Base-by-base conservation (phyloP, 2,797 vertebrate species). In the Darevskia nairensis region DNA sequence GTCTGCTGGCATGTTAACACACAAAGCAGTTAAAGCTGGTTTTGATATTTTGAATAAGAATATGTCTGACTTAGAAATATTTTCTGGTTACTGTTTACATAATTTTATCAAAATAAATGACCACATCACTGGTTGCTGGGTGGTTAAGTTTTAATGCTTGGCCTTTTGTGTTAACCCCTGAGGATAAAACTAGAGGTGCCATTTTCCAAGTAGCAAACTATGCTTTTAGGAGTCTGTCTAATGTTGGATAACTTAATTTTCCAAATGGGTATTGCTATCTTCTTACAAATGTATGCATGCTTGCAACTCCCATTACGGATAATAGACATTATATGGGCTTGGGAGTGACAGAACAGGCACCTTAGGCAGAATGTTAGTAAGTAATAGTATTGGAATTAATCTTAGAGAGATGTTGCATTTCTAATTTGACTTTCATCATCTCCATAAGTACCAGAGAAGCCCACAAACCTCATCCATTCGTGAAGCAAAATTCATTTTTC, bases 401-500 rank as follows among this genome's bases (percentile, higher is more conserved):
- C 80, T 29, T 35, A 85, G 50, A 93, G 87, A 92, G 86, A 92
- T 92, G n/a, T 19, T 88, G 78, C 17, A 86, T 66, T 90, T 93
- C 88, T 90, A 90, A 92, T 93, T 93, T 90, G 44, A 93, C 3
- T 93, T 84, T 44, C 64, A 77, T 90, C 85, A 81, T 71, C 86
- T 85, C 71, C 39, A 61, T 69, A 44, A 86, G 72, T 68, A 81
- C 59, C 69, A 91, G 89, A 89, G 88, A 69, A 68, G 75, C 17
- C 83, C 86, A 39, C 21, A 92, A 92, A 92, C 55, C 78, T 89
- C 77, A 90, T 55, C 68, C 59, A 84, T 61, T 84, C 81, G 10
- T 79, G 78, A 95, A 83, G 50, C 27, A 1, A 92, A 77, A 93
- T 91, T 82, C 27, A 92, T 92, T 94, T 88, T 92, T 90, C 85